Conservation (phyloP, 2,113 vertebrate species). For the Bubalus kerabau region DNA sequence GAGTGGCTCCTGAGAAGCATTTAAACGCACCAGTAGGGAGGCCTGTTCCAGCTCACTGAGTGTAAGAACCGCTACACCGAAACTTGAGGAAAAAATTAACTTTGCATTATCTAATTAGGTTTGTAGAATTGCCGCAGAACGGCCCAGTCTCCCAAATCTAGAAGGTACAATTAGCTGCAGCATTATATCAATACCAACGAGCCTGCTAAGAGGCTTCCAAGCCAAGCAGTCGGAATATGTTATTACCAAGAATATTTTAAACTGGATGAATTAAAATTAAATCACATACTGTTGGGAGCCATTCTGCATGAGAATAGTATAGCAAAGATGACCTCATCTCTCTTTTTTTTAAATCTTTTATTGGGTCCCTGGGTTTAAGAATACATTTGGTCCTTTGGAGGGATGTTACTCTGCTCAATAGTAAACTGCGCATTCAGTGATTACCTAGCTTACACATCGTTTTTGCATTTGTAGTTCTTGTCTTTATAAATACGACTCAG, state of each 20-base stretch:
- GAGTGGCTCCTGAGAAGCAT: conserved; percentile 20
- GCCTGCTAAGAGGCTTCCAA: conserved; percentile 55
- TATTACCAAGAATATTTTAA: conserved; percentile 62
- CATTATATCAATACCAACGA: conserved; percentile 63
- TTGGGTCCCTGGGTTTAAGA: conserved; percentile 24
- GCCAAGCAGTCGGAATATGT: conserved; percentile 63
- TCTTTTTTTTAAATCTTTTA: conserved; percentile 44
- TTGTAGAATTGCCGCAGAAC: conserved; percentile 51
- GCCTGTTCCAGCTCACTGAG: conserved; percentile 41
- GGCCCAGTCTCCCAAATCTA: conserved; percentile 51
- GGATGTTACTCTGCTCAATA: background rate
- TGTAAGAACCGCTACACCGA: background rate
- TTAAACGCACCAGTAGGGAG: conserved; percentile 54
- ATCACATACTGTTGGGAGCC: conserved; percentile 49
- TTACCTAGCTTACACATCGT: conserved; percentile 8
- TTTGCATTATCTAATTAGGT: conserved; percentile 62
- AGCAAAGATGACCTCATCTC: conserved; percentile 34
- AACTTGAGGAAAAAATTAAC: conserved; percentile 65
- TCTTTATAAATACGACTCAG: background rate
- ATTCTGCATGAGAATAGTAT: conserved; percentile 31
- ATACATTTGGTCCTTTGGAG: background rate
- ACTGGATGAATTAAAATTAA: conserved; percentile 68
- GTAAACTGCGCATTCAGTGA: background rate
- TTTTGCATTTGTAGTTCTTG: conserved; percentile 14
- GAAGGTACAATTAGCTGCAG: conserved; percentile 59